Base-by-base conservation (phyloP, 2,888 invertebrate species). In the Frankliniella fusca region DNA sequence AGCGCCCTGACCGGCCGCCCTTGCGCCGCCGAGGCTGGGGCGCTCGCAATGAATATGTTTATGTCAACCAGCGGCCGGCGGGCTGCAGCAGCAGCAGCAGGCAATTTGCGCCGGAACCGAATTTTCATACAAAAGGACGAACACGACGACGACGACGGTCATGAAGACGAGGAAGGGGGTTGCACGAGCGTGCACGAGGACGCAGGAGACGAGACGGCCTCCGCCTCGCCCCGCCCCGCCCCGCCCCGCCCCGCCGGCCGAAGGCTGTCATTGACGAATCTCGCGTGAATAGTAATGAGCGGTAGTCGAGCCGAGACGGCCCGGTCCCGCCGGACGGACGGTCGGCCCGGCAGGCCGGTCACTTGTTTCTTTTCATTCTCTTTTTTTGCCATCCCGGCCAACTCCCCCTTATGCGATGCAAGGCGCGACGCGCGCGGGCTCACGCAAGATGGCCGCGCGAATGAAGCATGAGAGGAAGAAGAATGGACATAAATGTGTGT, bases 101-200 rank as follows among this genome's bases (percentile, higher is more conserved):
- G 27, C 70, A 76, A 76, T 76, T 76, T 76, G 70, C n/a, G 70
- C 27, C 70, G 70, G 27, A 76, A 61, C 61, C 61, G 61, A 61
- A 61, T 61, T 61, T 61, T 38, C 15, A 76, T n/a, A n/a, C 70
- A 76, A 76, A 76, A 76, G 70, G 70, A 76, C 23, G 70, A 70
- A 76, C 11, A 27, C 61, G 61, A 15, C 61, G 20, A 61, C 61
- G 20, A 18, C 61, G 61, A 15, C 61, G 20, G 18, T 18, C 12
- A 18, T 15, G 5, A 18, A 61, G 61, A 18, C 61, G n/a, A 11
- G 38, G 38, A 5, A 54, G 15, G 20, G 54, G 54, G 54, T 54
- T 54, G 54, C 12, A 54, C 54, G 20, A 54, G 54, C 54, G 54
- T 38, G 38, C 38, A 38, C n/a, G 38, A 5, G 38, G 38, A 38